Base-by-base conservation (phyloP, 1,140 invertebrate species). In the Heterodera carotae region DNA sequence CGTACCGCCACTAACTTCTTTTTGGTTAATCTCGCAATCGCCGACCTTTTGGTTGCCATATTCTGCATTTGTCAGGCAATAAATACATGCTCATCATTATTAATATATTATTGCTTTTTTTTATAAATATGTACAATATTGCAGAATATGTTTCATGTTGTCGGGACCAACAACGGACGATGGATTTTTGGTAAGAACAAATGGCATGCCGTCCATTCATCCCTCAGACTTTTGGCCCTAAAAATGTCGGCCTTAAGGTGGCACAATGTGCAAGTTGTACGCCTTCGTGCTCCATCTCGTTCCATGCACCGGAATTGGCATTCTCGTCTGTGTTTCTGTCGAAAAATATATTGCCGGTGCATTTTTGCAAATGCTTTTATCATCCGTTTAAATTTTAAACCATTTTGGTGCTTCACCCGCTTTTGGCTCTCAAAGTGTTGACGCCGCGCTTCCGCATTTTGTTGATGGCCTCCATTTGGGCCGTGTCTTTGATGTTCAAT, bases 1-100 rank as follows among this genome's bases (percentile, higher is more conserved):
- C 79, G 78, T n/a, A 93, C 92, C 48, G 92, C 93, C 60, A 94
- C 93, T 6, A 94, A 94, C 83, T 93, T 94, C 87, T 94, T 94
- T 85, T 87, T 94, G 76, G 92, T 92, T 3, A 94, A 94, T 87
- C 88, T 94, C 64, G 85, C 85, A 12, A 73, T 83, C 22, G 85
- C 85, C 33, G 85, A 86, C 69, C 74, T 86, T 18, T 76, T 87
- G 8, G 71, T 74, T 27, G 80, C 84, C 0, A 69, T 85, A 53
- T 85, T 85, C 74, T 74, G 71, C 62, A 74, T 74, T 74, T 53
- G 10, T 22, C 48, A 53, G 48, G 48, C 48, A 53, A 43, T 8
- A n/a, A n/a, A n/a, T n/a, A n/a, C n/a, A n/a, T n/a, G n/a, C n/a
- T n/a, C n/a, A n/a, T n/a, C n/a, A n/a, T n/a, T n/a, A n/a, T n/a